A percentile compares a stretch with the other conserved stretches of the same genome.
Evolutionary conservation across 2,797 vertebrate genomes (phyloP).

Genomic region (Cyclura pinguis): DNA sequence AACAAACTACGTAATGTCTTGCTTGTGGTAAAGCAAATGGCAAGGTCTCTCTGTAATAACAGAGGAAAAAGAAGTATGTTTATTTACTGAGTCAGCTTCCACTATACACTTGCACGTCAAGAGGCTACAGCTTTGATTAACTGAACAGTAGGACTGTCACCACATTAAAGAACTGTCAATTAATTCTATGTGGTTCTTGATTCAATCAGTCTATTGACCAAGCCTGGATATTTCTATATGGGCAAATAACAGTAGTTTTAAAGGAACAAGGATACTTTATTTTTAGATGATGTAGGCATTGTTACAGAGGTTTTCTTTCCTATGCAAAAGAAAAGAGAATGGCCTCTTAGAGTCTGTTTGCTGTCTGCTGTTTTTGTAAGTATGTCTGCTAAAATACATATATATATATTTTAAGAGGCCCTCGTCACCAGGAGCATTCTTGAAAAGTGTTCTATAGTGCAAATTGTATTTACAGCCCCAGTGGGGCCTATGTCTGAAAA

Average conservation of each 20-base stretch:
- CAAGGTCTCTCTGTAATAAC: not conserved
- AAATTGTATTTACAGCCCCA: not conserved
- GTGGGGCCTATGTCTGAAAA: not conserved
- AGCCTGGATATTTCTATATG: not conserved
- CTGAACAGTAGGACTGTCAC: not conserved
- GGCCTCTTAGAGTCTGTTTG: not conserved
- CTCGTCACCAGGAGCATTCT: not conserved
- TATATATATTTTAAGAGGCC: not conserved
- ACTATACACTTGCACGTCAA: not conserved
- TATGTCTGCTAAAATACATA: not conserved
- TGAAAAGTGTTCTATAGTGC: not conserved
- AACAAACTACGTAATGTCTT: not conserved
- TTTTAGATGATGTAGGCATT: conserved; percentile 2
- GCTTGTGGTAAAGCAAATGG: not conserved
- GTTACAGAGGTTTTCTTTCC: not conserved
- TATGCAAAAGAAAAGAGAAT: not conserved
- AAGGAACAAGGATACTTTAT: not conserved
- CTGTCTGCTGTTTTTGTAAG: not conserved
- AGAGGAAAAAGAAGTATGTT: not conserved
- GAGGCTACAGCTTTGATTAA: not conserved
- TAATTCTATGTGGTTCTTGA: not conserved
- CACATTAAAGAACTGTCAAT: conserved; percentile 4
- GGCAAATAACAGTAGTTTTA: not conserved
- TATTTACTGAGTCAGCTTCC: not conserved
- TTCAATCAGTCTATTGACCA: not conserved